Base-by-base conservation (phyloP, 2,888 invertebrate species). In the Unio delphinus region DNA sequence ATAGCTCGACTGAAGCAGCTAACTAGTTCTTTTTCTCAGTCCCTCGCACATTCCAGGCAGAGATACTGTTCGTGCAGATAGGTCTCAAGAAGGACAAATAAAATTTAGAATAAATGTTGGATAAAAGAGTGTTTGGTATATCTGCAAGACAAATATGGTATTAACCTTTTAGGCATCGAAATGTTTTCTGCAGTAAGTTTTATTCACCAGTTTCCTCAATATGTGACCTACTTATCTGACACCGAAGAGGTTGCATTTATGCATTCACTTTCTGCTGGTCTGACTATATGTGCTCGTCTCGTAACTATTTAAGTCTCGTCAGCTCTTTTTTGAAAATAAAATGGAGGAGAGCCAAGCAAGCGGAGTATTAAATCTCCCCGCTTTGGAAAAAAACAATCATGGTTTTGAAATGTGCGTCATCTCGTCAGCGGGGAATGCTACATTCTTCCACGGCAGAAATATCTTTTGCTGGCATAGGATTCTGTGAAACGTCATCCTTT, bases 381-480 rank as follows among this genome's bases (percentile, higher is more conserved):
- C 34, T 34, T 34, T 74, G 69, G 72, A 55, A 67, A 17, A 17
- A 74, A 69, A 55, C 73, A 76, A 34, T 59, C 59, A 18, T 76
- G 70, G 72, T 74, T 67, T 55, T 61, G 65, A 4, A 61, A 7
- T 4, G 57, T 68, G 17, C 45, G 68, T 7, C 56, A 65, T 3
- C 34, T 64, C 18, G 62, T 66, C 18, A 23, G 54, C n/a, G 57
- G 61, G 1, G 69, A 61, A 28, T 61, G 62, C 23, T 65, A 64
- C 30, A 20, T 62, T 34, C 65, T 75, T 17, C 68, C 73, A 18
- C 15, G 57, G 8, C 60, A 60, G 26, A 28, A 61, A 20, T 55
- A 58, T 45, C 65, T 72, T n/a, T 54, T 30, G 28, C 55, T 72
- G 18, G 69, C 68, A 55, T 64, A 70, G 66, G 67, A 72, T 26